Conservation (phyloP, 1,140 invertebrate genomes). For the Coptotermes formosanus region DNA sequence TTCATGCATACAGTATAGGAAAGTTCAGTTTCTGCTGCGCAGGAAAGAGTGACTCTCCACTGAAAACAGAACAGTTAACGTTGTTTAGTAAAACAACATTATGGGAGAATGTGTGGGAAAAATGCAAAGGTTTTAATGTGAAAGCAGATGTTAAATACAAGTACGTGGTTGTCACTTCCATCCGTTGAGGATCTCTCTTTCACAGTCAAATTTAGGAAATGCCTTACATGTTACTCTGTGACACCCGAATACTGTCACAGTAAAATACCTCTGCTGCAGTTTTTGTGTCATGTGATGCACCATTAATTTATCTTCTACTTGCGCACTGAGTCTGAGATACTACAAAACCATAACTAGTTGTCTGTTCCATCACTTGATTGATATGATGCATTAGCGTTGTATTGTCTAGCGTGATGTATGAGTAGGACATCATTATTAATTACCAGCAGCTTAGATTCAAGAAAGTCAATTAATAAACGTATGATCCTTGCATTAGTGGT, state of each 20-base stretch:
- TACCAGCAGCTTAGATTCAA: background rate
- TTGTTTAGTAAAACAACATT: no score
- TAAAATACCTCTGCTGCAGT: background rate
- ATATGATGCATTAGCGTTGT: constrained; percentile 9
- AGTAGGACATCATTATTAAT: constrained; percentile 14
- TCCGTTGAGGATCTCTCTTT: no score
- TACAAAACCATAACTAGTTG: background rate
- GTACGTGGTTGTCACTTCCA: no score
- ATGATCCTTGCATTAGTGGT: no score
- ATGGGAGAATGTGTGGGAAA: no score
- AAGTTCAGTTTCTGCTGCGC: no score
- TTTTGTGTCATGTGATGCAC: background rate
- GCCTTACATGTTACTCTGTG: background rate
- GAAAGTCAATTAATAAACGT: background rate
- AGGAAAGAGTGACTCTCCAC: no score
- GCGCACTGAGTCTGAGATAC: background rate
- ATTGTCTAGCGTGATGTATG: background rate
- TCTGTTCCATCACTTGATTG: background rate
- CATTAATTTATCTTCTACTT: constrained; percentile 3
- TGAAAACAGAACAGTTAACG: no score
- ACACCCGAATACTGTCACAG: background rate
- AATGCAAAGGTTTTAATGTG: no score
- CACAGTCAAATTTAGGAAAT: background rate
- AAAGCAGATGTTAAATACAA: no score
- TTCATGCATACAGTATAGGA: no score